Conservation (phyloP, 2,113 vertebrate species). For the Phocoena phocoena region DNA sequence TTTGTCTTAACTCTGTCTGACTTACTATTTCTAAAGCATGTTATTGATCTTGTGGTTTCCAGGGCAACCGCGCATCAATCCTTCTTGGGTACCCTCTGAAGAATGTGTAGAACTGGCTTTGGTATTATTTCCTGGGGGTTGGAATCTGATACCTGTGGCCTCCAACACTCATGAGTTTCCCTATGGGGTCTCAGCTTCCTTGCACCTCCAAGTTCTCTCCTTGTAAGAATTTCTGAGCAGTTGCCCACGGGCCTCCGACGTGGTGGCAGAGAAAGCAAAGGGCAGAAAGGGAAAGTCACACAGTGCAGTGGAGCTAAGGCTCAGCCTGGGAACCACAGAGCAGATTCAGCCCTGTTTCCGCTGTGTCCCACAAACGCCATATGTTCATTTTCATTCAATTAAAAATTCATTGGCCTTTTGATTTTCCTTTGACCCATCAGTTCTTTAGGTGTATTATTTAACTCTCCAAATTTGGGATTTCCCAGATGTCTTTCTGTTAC, state of each 20-base stretch:
- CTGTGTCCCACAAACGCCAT: background rate
- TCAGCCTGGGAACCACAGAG: background rate
- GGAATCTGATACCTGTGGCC: background rate
- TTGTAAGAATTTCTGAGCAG: background rate
- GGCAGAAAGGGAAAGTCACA: background rate
- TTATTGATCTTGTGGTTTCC: background rate
- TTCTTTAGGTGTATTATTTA: background rate
- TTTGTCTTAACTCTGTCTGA: background rate
- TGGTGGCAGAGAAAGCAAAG: background rate
- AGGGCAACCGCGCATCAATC: background rate
- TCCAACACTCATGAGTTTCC: background rate
- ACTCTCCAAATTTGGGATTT: background rate
- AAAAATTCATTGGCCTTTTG: background rate
- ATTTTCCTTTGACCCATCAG: background rate
- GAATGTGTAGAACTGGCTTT: background rate
- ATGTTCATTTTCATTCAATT: background rate
- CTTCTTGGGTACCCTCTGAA: background rate
- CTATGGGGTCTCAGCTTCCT: background rate
- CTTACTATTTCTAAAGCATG: background rate
- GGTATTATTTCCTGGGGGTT: background rate
- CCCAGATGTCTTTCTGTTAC: background rate
- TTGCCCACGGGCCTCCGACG: background rate
- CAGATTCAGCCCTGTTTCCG: rapidly evolving
- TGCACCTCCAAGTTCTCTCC: background rate
- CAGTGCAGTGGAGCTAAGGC: too few species aligned